Conservation (phyloP, 2,113 vertebrate genomes). For the Eurystomus gularis region DNA sequence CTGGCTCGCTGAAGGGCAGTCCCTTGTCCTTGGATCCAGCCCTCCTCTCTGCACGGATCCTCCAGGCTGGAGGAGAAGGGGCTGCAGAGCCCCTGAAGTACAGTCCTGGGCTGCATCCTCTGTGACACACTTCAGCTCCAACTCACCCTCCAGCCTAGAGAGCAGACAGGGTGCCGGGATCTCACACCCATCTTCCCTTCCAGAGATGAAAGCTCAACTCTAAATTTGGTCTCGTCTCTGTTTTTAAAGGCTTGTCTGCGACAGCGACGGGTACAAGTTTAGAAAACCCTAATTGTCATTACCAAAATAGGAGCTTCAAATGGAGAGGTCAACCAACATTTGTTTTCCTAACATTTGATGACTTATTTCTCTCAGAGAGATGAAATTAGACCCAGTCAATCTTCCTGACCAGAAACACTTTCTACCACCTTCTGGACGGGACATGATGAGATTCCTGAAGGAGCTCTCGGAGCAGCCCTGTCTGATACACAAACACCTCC, state of each 20-base stretch:
- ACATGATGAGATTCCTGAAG: background rate
- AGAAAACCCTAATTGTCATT: background rate
- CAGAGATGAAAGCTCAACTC: background rate
- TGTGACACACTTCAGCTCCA: background rate
- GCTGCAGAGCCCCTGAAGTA: background rate
- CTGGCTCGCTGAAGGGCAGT: background rate
- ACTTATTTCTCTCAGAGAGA: background rate
- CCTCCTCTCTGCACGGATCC: background rate
- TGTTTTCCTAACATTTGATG: background rate
- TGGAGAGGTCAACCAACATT: background rate
- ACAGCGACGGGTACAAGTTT: background rate
- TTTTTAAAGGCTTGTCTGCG: background rate
- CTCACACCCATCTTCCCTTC: background rate
- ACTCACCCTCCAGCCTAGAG: background rate
- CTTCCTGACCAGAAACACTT: background rate
- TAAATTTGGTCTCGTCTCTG: background rate
- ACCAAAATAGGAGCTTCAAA: background rate
- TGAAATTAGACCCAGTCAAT: background rate
- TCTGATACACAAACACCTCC: rapidly evolving
- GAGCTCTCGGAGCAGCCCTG: background rate
- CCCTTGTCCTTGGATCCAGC: background rate
- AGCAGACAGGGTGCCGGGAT: background rate
- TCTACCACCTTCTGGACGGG: background rate
- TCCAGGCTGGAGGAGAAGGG: background rate
- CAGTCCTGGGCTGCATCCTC: background rate